Evolutionary conservation across 2,113 vertebrate genomes (phyloP).

Genomic region (Ameiurus melas): DNA sequence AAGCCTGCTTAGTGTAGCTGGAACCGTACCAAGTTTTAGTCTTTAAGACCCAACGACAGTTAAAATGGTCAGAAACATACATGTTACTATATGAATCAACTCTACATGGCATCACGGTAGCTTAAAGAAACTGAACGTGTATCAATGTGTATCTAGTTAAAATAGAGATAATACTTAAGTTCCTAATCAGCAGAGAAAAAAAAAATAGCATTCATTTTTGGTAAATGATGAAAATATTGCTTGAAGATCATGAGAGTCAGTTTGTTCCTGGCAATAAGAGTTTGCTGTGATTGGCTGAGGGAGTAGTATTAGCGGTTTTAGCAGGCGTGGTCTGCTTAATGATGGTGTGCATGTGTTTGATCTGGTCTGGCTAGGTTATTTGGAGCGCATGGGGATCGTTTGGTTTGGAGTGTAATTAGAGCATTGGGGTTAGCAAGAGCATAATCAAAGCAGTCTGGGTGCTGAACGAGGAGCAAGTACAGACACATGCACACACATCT

Average conservation of each 20-base stretch:
- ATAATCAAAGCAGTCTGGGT: slow-evolving; percentile 63
- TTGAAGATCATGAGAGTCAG: slow-evolving; percentile 18
- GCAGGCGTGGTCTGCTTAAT: slow-evolving; percentile 64
- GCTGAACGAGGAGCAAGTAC: slow-evolving; percentile 28
- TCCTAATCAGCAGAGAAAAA: neutral
- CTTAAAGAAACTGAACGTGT: neutral
- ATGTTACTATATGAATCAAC: neutral
- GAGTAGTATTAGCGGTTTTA: slow-evolving; percentile 66
- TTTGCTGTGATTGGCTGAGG: slow-evolving; percentile 73
- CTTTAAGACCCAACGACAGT: neutral
- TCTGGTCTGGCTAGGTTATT: slow-evolving; percentile 77
- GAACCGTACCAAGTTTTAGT: neutral
- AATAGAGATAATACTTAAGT: neutral
- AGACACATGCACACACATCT: slow-evolving; percentile 27
- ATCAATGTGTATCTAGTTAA: neutral
- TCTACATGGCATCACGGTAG: neutral
- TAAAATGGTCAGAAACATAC: neutral
- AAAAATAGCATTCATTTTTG: neutral
- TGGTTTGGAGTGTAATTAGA: slow-evolving; percentile 70
- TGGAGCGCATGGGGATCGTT: slow-evolving; percentile 77
- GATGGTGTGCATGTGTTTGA: slow-evolving; percentile 68
- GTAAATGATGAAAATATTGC: slow-evolving; percentile 3
- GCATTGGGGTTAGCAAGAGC: slow-evolving; percentile 74
- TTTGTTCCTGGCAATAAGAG: slow-evolving; percentile 40
- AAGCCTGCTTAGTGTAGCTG: neutral